Conservation (phyloP, 92 coral and sea anemone genomes). For the Blastomussa wellsi region DNA sequence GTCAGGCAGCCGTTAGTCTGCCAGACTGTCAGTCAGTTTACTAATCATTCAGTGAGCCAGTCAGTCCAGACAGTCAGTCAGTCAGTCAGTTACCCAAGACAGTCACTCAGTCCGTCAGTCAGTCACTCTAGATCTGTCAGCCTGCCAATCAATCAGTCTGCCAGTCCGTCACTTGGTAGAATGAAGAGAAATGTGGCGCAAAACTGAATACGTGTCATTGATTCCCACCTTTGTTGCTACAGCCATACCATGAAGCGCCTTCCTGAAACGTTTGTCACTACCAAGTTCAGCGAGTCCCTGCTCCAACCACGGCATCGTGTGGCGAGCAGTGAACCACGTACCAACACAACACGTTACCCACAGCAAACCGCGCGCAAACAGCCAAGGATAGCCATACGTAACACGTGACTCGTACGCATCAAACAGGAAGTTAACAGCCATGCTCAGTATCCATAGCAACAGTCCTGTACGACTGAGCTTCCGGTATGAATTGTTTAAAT, state of each 20-base stretch:
- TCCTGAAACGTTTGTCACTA: conserved; percentile 43
- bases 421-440: conserved; percentile 34
- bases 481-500: conserved; percentile 33
- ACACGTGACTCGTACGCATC: conserved; percentile 60
- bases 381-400: conserved; percentile 66
- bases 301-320: conserved; percentile 68
- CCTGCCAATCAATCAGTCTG: neutral
- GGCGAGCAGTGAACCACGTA: conserved; percentile 44
- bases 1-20: neutral
- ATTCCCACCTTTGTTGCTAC: conserved; percentile 40
- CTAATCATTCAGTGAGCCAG: neutral
- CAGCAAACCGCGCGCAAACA: conserved; percentile 40
- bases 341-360: conserved; percentile 54
- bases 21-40: neutral
- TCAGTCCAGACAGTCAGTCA: neutral
- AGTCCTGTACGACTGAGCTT: conserved; percentile 48
- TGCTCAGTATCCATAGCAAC: conserved; percentile 54
- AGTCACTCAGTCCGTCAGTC: neutral
- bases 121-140: neutral
- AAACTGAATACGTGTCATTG: neutral
- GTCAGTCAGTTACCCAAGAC: neutral
- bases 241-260: conserved; percentile 42
- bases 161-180: neutral
- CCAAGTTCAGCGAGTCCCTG: conserved; percentile 47
- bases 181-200: neutral